Percentiles rank a stretch among this genome's conserved stretches.
Conservation (phyloP, 2,113 vertebrate genomes). For the Cichladusa arquata region DNA sequence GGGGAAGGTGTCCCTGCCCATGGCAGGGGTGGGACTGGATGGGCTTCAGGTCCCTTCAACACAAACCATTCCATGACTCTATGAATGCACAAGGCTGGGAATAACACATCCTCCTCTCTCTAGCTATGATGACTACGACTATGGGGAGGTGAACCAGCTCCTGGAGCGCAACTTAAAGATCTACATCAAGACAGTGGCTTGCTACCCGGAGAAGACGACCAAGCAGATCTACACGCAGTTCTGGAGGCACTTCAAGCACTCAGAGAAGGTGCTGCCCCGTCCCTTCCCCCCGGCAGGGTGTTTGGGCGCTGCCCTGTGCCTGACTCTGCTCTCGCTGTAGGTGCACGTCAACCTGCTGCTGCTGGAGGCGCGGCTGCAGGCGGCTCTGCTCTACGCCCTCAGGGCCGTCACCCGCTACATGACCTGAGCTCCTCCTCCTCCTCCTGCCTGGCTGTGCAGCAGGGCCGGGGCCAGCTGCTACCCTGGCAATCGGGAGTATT, state of each 20-base stretch:
- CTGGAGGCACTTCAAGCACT: conserved; percentile 95
- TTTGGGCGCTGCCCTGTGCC: background rate
- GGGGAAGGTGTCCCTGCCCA: background rate
- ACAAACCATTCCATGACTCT: background rate
- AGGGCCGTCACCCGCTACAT: conserved; percentile 83
- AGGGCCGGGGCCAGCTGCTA: background rate
- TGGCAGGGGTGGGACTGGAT: background rate
- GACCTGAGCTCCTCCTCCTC: conserved; percentile 69
- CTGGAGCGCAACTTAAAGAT: conserved; percentile 90
- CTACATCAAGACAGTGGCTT: conserved; percentile 94
- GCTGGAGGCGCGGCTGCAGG: conserved; percentile 93
- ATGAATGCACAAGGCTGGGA: background rate
- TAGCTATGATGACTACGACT: conserved; percentile 94
- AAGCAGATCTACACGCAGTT: conserved; percentile 82
- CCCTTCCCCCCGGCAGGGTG: background rate
- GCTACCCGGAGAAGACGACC: conserved; percentile 91
- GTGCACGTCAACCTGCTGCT: conserved; percentile 92
- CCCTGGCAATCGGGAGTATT: background rate
- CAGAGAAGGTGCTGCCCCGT: conserved; percentile 85
- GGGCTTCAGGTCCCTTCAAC: background rate
- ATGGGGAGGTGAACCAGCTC: conserved; percentile 91
- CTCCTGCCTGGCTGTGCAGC: background rate
- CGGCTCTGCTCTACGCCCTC: conserved; percentile 89
- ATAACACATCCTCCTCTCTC: background rate
- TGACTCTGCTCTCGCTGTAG: conserved; percentile 44